phyloP scores from a whole-genome alignment of 2,113 vertebrate species.

The Illadopsis cleaveri region DNA sequence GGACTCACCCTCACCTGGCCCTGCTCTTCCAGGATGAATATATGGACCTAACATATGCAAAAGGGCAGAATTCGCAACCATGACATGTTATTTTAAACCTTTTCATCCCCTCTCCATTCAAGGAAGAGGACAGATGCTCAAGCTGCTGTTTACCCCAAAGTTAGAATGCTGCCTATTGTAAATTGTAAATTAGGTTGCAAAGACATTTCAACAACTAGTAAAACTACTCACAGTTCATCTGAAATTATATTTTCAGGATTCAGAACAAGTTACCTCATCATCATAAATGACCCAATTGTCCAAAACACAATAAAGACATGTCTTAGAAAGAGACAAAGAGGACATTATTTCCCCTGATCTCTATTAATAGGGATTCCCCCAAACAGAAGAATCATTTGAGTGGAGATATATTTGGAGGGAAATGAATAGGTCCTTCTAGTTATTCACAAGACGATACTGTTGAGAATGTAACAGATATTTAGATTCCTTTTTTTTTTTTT shows the following conservation, averaged over 20 bases:
- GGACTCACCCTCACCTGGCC: background rate
- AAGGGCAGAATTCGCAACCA: background rate
- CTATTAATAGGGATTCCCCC: constrained; percentile 60
- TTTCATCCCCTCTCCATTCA: background rate
- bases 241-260: constrained; percentile 55
- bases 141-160: constrained; percentile 3
- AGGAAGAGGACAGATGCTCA: background rate
- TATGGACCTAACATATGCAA: rapidly evolving
- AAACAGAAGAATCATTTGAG: constrained; percentile 53
- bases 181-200: background rate
- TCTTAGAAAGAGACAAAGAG: constrained; percentile 44
- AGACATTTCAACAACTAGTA: constrained; percentile 21
- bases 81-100: background rate
- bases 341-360: constrained; percentile 32
- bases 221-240: constrained; percentile 19
- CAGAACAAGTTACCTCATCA: constrained; percentile 45
- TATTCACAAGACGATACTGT: background rate
- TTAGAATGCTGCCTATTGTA: background rate
- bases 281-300: constrained; percentile 61
- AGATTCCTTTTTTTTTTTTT: background rate
- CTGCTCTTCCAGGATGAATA: background rate
- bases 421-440: constrained; percentile 49
- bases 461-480: background rate
- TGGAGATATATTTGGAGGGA: constrained; percentile 24
- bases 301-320: constrained; percentile 50